Conservation (phyloP, 2,797 vertebrate genomes). For the Myiothlypis chrysogaster region DNA sequence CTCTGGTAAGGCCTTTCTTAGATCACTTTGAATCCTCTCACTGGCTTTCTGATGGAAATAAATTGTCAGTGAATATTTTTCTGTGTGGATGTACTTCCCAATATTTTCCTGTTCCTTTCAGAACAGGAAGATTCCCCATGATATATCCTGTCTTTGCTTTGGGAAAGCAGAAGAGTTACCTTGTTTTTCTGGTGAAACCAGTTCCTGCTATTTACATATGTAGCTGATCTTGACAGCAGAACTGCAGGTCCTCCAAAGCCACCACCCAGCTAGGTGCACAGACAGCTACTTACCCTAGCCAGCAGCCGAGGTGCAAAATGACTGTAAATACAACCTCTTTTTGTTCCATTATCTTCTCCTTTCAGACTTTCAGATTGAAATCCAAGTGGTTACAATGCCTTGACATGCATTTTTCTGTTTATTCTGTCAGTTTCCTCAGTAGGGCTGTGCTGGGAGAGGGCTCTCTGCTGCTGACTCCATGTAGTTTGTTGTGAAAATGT, state of each 20-base stretch:
- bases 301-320: background rate
- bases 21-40: background rate
- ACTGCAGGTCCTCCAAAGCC: background rate
- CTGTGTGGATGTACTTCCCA: background rate
- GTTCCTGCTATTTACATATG: constrained; percentile 6
- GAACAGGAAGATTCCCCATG: background rate
- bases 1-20: background rate
- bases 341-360: background rate
- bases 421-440: background rate
- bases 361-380: background rate
- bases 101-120: background rate
- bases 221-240: background rate
- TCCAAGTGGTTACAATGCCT: background rate
- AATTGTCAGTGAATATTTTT: background rate
- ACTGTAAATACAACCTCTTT: background rate
- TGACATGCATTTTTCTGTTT: background rate
- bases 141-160: background rate
- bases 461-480: background rate
- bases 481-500: background rate
- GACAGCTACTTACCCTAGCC: background rate
- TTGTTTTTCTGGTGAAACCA: constrained; percentile 41
- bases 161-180: background rate
- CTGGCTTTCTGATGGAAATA: background rate
- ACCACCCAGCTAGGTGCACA: background rate
- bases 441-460: background rate